Evolutionary conservation across 2,113 vertebrate species (phyloP).

Genomic region (Gobiocypris rarus): DNA sequence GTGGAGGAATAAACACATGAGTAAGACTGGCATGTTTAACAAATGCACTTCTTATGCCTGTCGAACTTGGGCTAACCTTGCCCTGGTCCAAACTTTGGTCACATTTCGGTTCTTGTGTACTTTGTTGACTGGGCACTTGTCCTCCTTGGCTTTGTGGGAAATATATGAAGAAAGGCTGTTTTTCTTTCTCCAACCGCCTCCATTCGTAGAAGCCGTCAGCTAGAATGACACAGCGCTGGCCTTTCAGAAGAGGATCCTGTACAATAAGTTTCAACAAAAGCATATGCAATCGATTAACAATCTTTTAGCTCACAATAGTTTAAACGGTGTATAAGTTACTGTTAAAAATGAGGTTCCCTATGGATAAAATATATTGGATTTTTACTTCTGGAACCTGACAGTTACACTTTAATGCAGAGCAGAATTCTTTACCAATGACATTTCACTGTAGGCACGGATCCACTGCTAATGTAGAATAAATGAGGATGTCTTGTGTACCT

Average conservation of each 20-base stretch:
- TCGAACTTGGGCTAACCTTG: conserved; percentile 49
- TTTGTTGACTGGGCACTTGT: conserved; percentile 31
- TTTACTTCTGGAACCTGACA: not conserved
- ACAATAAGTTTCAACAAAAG: no score
- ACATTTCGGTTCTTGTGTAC: conserved; percentile 16
- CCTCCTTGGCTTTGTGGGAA: conserved; percentile 79
- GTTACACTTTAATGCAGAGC: no score
- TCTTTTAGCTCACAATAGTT: no score
- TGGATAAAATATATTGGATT: not conserved
- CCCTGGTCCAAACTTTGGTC: conserved; percentile 15
- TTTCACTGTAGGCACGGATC: not conserved
- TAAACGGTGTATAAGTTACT: not conserved
- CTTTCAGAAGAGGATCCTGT: conserved; percentile 87
- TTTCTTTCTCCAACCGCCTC: conserved; percentile 77
- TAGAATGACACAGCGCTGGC: conserved; percentile 91
- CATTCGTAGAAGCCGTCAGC: conserved; percentile 98
- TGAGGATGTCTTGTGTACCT: conserved; percentile 72
- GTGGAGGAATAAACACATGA: not conserved
- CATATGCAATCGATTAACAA: no score
- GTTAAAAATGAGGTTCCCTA: not conserved
- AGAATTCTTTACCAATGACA: not conserved
- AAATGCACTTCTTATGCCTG: not conserved
- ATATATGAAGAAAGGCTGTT: conserved; percentile 95
- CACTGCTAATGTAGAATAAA: not conserved
- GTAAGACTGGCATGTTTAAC: not conserved